Evolutionary conservation across 2,888 invertebrate genomes (phyloP).

Genomic region (Thereva unica): DNA sequence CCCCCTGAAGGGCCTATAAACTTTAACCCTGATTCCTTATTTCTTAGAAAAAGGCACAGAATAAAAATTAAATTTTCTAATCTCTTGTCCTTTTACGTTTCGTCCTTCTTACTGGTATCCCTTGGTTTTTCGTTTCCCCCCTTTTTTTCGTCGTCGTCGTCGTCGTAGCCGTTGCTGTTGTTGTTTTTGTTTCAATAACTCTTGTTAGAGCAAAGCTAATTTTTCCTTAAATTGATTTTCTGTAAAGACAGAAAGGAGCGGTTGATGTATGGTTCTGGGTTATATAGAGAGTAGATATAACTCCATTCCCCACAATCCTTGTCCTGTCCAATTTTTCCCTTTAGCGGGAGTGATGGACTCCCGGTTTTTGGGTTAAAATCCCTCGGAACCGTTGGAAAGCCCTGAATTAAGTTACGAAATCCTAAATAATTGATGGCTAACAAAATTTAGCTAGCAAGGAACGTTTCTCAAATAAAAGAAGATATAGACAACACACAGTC

Average conservation of each 20-base stretch:
- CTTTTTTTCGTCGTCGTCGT: neutral
- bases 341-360: conserved; percentile 18
- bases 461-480: neutral
- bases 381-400: conserved; percentile 19
- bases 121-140: neutral
- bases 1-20: no score
- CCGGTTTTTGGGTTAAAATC: conserved; percentile 31
- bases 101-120: no score
- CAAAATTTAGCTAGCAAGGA: conserved; percentile 35
- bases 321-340: conserved; percentile 3
- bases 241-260: conserved; percentile 17
- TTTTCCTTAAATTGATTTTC: conserved; percentile 32
- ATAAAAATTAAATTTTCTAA: conserved; percentile 28
- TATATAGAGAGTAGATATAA: neutral
- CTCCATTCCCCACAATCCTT: conserved; percentile 6
- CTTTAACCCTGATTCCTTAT: no score
- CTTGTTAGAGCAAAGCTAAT: conserved; percentile 21
- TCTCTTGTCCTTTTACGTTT: neutral
- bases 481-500: conserved; percentile 1
- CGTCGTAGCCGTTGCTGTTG: neutral
- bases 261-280: conserved; percentile 24
- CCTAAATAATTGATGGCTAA: conserved; percentile 38
- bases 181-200: neutral
- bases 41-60: neutral
- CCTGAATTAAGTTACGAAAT: conserved; percentile 38